These are phyloP conservation scores for Gobio occitaniae DNA, from an alignment of 2,797 vertebrate genomes.

Conservation along the genomic window DNA sequence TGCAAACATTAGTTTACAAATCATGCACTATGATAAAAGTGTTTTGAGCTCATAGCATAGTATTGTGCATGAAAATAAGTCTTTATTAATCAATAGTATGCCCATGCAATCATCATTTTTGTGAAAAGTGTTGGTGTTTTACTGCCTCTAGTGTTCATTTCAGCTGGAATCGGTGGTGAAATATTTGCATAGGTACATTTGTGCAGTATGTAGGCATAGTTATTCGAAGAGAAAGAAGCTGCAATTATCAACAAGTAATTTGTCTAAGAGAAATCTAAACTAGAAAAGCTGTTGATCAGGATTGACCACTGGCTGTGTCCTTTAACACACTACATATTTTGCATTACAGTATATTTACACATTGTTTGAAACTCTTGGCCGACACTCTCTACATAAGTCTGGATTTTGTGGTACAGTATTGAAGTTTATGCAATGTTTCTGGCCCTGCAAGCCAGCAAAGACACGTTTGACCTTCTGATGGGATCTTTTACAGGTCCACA, in stretches of 20 bases:
- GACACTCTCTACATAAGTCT: neutral
- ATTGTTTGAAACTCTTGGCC: neutral
- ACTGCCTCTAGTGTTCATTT: neutral
- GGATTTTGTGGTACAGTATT: neutral
- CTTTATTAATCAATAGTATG: neutral
- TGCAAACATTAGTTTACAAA: neutral
- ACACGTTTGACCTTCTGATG: neutral
- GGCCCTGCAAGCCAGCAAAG: neutral
- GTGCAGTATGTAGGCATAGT: no score
- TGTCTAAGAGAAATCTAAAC: neutral
- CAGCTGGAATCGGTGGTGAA: neutral
- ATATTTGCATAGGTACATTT: neutral
- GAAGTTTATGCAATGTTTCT: neutral
- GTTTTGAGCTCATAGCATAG: neutral
- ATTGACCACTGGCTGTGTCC: neutral
- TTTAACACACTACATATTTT: neutral
- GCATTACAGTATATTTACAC: neutral
- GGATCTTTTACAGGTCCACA: no score
- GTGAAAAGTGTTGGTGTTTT: neutral
- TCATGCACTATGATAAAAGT: neutral
- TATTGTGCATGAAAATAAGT: neutral
- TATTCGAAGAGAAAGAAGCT: neutral
- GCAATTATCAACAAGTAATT: neutral
- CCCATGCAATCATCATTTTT: neutral
- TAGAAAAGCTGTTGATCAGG: neutral